Evolutionary conservation across 2,113 vertebrate species (phyloP).

Genomic region (Channa argus): DNA sequence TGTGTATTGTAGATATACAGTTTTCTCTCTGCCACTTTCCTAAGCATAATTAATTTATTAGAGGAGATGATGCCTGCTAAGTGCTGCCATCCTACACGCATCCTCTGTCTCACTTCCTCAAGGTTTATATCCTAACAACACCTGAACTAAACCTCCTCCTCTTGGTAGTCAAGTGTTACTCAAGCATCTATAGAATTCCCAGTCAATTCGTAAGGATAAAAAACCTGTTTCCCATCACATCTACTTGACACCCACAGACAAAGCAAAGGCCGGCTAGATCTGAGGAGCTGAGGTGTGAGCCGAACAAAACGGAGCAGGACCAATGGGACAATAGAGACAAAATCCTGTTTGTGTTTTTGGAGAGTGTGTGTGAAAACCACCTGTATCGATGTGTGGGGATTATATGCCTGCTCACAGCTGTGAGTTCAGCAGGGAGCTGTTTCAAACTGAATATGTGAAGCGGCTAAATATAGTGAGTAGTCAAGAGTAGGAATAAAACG

Average conservation of each 20-base stretch:
- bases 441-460: constrained; percentile 21
- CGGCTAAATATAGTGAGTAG: background rate
- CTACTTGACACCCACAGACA: constrained; percentile 2
- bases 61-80: background rate
- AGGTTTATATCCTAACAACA: background rate
- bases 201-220: constrained; percentile 24
- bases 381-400: constrained; percentile 44
- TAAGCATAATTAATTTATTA: constrained; percentile 21
- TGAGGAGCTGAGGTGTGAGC: constrained; percentile 22
- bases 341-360: constrained; percentile 3
- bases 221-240: constrained; percentile 8
- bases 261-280: constrained; percentile 11
- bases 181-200: constrained; percentile 25
- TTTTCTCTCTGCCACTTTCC: background rate
- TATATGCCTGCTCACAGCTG: constrained; percentile 46
- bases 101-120: background rate
- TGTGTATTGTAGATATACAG: background rate
- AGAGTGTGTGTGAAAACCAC: constrained; percentile 17
- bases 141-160: background rate
- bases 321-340: constrained; percentile 29
- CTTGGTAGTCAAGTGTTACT: constrained; percentile 9
- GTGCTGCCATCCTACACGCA: background rate
- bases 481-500: background rate
- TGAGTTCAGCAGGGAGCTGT: constrained; percentile 18
- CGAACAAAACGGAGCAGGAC: constrained; percentile 15